A percentile compares a stretch with the other conserved stretches of the same genome.
These are phyloP conservation scores for Trachurus trachurus DNA, from an alignment of 2,797 vertebrate genomes.

Conservation along the genomic window DNA sequence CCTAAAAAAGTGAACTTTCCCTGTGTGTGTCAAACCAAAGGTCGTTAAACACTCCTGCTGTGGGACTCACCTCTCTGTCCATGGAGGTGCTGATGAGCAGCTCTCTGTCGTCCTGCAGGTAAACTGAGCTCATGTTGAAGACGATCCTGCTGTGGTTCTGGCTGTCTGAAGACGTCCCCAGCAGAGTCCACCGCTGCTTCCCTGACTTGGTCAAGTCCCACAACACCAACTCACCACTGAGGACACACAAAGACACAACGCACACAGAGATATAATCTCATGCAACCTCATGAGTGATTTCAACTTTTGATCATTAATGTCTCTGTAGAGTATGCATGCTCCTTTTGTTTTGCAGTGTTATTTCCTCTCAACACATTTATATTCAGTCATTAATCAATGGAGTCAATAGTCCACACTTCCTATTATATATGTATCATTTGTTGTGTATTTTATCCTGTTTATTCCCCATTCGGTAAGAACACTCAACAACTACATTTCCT, in stretches of 20 bases:
- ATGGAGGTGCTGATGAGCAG: slow-evolving; percentile 94
- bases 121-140: slow-evolving; percentile 92
- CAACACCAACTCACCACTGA: slow-evolving; percentile 92
- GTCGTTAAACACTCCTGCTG: not conserved
- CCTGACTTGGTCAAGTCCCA: slow-evolving; percentile 92
- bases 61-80: slow-evolving; percentile 85
- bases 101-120: slow-evolving; percentile 80
- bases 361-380: not conserved
- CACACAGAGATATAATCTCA: not conserved
- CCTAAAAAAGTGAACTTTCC: not conserved
- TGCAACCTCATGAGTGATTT: not conserved
- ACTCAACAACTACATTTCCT: too few species aligned
- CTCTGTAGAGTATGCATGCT: not conserved
- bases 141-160: slow-evolving; percentile 95
- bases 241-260: not conserved
- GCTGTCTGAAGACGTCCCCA: slow-evolving; percentile 90
- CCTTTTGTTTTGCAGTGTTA: not conserved
- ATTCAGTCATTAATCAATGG: too few species aligned
- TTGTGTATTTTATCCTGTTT: too few species aligned
- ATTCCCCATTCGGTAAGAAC: too few species aligned
- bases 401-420: not conserved
- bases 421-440: not conserved
- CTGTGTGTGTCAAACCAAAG: not conserved
- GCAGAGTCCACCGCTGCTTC: slow-evolving; percentile 92
- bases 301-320: not conserved